phyloP scores from a whole-genome alignment of 2,797 vertebrate genomes.

The Enteromius mattozi region DNA sequence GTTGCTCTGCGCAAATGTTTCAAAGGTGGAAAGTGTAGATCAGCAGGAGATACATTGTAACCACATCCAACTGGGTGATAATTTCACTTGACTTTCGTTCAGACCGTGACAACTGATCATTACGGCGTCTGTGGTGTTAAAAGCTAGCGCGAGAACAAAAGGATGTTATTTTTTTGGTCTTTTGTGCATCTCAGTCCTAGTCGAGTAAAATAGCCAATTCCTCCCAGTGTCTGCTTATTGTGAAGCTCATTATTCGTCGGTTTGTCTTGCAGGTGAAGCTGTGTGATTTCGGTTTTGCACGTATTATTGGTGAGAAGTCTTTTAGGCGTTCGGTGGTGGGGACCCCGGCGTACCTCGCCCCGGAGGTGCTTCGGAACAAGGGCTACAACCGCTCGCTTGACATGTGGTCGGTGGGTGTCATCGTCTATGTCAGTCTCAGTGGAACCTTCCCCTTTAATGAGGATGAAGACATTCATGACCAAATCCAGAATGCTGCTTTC shows the following conservation, averaged over 20 bases:
- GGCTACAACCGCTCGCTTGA: conserved; percentile 97
- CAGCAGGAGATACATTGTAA: conserved; percentile 63
- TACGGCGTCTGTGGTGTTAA: conserved; percentile 61
- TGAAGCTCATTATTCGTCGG: conserved; percentile 37
- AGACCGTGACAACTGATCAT: conserved; percentile 64
- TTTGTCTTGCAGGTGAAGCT: conserved; percentile 87
- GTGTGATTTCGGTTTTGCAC: conserved; percentile 96
- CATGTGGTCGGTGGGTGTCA: conserved; percentile 98
- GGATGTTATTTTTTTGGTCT: conserved; percentile 61
- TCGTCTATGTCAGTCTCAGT: conserved; percentile 95
- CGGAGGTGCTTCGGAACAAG: conserved; percentile 94
- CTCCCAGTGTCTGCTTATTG: conserved; percentile 23
- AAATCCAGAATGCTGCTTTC: conserved; percentile 97
- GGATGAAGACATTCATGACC: conserved; percentile 97
- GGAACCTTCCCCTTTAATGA: conserved; percentile 98
- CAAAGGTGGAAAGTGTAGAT: conserved; percentile 49
- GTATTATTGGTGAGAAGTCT: conserved; percentile 96
- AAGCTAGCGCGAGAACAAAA: conserved; percentile 51
- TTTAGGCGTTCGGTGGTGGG: conserved; percentile 95
- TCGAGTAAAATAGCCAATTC: conserved; percentile 42
- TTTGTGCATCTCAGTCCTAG: conserved; percentile 52
- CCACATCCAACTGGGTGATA: conserved; percentile 62
- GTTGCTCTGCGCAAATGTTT: conserved; percentile 52
- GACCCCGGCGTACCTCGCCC: conserved; percentile 94
- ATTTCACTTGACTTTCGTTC: conserved; percentile 64